Evolutionary conservation across 1,140 invertebrate species (phyloP), one percentile per base, ranked within the genome.

Genomic region (Reticulitermes speratus): DNA sequence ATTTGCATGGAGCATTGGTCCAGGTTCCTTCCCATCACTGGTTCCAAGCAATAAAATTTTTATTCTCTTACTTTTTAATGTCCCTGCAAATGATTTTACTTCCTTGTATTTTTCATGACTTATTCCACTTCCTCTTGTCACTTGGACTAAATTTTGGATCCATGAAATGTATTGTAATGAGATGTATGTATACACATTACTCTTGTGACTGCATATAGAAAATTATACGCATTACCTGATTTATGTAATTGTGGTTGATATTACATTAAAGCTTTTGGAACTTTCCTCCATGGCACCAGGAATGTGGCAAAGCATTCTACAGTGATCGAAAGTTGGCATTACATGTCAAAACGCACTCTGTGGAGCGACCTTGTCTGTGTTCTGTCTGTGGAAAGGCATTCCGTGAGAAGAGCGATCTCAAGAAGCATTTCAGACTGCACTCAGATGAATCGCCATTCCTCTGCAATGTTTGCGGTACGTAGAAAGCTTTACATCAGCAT

Each of bases 381-480:
- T 38, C 30, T 65, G 52, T 65, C 5, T 84, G 84, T 65, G 84
- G 84, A 38, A 84, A 84, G 48, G 44, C 84, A 59, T 84, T 84
- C 84, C 48, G 84, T 30, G 59, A 84, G 84, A 48, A 65, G 84
- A 84, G 84, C 30, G 44, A 59, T 30, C 30, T 59, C 48, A 84
- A 59, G 16, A 38, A 55, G 30, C 84, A 84, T 45, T 38, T 52
- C 48, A 65, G 48, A n/a, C 48, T 65, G n/a, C 84, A 84, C 45
- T 84, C 84, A 16, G 84, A 59, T 19, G 30, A 38, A 45, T 48
- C 44, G 38, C 84, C 45, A 45, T 59, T 84, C 84, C 84, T 84
- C 84, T 84, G 84, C 84, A 84, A 59, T 65, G 84, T 84, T 52
- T 84, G 84, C 23, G 84, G 84, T 65, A 84, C 38, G 84, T 75